phyloP scores from a whole-genome alignment of 2,888 invertebrate genomes.

The Caenorhabditis becei region DNA sequence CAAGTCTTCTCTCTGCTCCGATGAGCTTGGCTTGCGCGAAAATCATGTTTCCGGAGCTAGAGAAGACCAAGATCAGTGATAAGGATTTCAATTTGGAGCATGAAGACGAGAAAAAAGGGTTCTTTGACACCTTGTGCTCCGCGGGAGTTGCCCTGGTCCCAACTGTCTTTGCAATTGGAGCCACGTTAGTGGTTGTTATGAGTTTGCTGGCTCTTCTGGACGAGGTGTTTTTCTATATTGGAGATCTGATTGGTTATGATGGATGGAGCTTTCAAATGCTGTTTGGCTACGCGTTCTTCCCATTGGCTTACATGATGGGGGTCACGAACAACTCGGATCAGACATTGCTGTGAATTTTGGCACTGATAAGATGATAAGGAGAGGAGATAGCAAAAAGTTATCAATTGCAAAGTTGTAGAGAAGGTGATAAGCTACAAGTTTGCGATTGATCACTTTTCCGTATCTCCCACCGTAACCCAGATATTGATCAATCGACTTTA shows the following conservation, averaged over 20 bases:
- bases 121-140: constrained; percentile 40
- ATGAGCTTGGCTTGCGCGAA: constrained; percentile 93
- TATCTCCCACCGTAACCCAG: too few relatives aligned
- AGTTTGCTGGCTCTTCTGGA: constrained; percentile 91
- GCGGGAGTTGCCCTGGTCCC: constrained; percentile 83
- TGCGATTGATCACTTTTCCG: too few relatives aligned
- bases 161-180: constrained; percentile 90
- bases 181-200: constrained; percentile 93
- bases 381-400: too few relatives aligned
- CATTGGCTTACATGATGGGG: constrained; percentile 92
- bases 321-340: constrained; percentile 77
- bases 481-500: too few relatives aligned
- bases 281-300: constrained; percentile 92
- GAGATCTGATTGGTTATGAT: constrained; percentile 87
- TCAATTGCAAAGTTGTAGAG: too few relatives aligned
- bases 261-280: constrained; percentile 85
- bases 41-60: constrained; percentile 92
- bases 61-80: constrained; percentile 86
- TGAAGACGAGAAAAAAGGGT: constrained; percentile 52
- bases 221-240: constrained; percentile 89
- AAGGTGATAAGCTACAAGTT: too few relatives aligned
- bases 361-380: too few relatives aligned
- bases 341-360: constrained; percentile 63
- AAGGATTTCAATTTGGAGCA: constrained; percentile 85
- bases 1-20: constrained; percentile 96